phyloP scores from a whole-genome alignment of 2,888 invertebrate genomes.

The Philereme vetulata region DNA sequence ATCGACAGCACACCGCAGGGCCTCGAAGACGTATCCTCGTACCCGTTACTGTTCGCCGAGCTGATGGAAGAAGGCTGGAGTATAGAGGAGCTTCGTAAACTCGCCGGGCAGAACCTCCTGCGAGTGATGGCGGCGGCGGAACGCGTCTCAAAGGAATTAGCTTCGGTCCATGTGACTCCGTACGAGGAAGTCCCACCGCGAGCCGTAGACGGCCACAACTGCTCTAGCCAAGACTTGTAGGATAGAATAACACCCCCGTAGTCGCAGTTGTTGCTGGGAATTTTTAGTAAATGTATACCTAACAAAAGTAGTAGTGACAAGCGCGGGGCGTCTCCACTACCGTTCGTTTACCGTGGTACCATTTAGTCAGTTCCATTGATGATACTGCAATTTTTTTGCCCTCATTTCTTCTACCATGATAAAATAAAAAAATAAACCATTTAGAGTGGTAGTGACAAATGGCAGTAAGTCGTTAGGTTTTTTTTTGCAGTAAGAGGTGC shows the following conservation, averaged over 20 bases:
- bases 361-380: no score
- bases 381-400: no score
- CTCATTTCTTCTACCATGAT: no score
- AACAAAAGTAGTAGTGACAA: no score
- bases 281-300: no score
- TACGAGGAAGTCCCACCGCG: conserved; percentile 88
- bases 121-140: conserved; percentile 89
- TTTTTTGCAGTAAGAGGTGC: no score
- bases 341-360: no score
- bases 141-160: conserved; percentile 88
- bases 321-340: no score
- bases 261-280: conserved; percentile 17
- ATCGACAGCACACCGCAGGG: conserved; percentile 89
- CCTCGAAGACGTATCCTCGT: conserved; percentile 91
- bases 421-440: no score
- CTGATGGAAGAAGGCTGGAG: conserved; percentile 91
- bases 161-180: conserved; percentile 87
- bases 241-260: conserved; percentile 2
- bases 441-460: no score
- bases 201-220: conserved; percentile 84
- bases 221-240: conserved; percentile 85
- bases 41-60: conserved; percentile 91
- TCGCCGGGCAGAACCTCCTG: conserved; percentile 90
- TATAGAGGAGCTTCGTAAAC: conserved; percentile 89
- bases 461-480: no score